Evolutionary conservation across 2,797 vertebrate species (phyloP), one percentile per base, ranked within the genome.

Genomic region (Bradypus variegatus): DNA sequence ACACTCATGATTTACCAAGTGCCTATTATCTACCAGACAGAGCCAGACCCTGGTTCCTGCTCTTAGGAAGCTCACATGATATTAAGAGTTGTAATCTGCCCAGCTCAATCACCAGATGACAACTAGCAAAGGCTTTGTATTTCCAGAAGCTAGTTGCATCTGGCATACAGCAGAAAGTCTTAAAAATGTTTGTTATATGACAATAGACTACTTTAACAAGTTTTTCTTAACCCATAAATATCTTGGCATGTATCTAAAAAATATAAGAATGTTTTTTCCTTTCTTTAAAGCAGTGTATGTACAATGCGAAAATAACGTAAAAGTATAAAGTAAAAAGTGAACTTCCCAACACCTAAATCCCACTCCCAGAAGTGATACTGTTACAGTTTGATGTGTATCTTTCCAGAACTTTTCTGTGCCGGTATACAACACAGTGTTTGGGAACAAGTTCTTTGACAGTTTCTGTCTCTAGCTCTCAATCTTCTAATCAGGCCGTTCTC

Each of bases 81-180:
- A 91, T 10, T 64, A 70, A 83, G 70, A 81, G 84, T 31, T 86
- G 36, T 65, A 73, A 86, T 55, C 62, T 88, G 72, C 72, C 48
- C 62, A 84, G 86, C 48, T 91, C 16, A 0, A 65, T 93, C 69
- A 76, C 45, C n/a, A 62, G 83, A 73, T 64, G 86, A 58, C 33
- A 90, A 41, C 27, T 58, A 91, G 92, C 83, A 93, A 91, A 94
- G 72, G 62, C 65, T 94, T 91, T 88, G 45, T 87, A 86, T 76
- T 92, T 92, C 88, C 73, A 95, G 73, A 95, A 94, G 69, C 90
- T 48, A 91, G 83, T 36, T 93, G 94, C 80, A 95, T 85, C 93
- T 95, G 90, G 76, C 93, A 92, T 58, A 89, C 0, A 89, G 73
- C 60, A 91, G 50, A 85, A 36, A 88, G 48, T 94, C 79, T 58